A percentile compares a stretch with the other conserved stretches of the same genome.
Conservation (phyloP, 1,140 invertebrate genomes). For the Formica selysi region DNA sequence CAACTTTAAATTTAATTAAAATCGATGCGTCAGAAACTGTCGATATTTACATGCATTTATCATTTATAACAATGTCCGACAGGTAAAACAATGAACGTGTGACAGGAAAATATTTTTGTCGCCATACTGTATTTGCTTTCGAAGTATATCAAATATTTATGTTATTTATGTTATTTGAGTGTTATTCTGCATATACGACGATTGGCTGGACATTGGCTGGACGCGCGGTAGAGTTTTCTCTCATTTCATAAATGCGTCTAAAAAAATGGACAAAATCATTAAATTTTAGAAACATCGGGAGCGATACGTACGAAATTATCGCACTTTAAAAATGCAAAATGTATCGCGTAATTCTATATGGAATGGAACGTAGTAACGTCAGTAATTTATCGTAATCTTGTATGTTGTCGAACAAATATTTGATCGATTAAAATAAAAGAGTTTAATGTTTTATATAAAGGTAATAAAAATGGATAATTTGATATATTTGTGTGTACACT, state of each 20-base stretch:
- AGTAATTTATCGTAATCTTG: not conserved
- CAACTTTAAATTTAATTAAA: conserved; percentile 66
- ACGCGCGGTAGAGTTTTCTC: not conserved
- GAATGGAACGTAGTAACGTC: not conserved
- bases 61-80: conserved; percentile 43
- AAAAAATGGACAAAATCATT: not conserved
- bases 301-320: not conserved
- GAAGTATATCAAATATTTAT: not conserved
- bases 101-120: conserved; percentile 35
- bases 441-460: not conserved
- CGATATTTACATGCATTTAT: conserved; percentile 66
- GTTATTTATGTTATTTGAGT: not conserved
- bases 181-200: not conserved
- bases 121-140: conserved; percentile 1
- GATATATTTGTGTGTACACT: not conserved
- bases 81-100: conserved; percentile 29
- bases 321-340: conserved; percentile 1
- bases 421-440: not conserved
- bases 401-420: not conserved
- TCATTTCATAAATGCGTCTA: not conserved
- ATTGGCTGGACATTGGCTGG: not conserved
- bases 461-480: not conserved
- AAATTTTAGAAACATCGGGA: not conserved
- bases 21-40: conserved; percentile 51
- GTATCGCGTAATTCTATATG: not conserved